These are phyloP conservation scores for Scatophagus argus DNA, from an alignment of 2,113 vertebrate species.

Conservation along the genomic window DNA sequence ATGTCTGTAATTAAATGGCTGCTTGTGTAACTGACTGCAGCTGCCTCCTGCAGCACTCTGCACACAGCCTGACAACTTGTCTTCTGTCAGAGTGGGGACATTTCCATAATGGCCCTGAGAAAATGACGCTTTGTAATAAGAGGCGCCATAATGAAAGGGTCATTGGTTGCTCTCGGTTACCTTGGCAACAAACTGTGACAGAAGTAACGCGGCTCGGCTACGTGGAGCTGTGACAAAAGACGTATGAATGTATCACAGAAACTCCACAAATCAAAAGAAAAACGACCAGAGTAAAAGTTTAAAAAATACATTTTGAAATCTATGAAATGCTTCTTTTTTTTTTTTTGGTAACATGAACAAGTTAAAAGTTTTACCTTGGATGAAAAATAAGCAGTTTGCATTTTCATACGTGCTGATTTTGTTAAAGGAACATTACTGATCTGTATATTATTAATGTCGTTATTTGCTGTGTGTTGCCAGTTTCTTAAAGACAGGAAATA, in stretches of 20 bases:
- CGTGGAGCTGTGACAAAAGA: too few species aligned
- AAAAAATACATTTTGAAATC: neutral
- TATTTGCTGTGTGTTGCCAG: neutral
- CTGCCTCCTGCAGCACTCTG: neutral
- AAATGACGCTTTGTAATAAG: constrained; percentile 54
- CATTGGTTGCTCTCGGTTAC: constrained; percentile 62
- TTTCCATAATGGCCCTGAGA: constrained; percentile 55
- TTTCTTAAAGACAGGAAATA: neutral
- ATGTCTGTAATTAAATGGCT: constrained; percentile 8
- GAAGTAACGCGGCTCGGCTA: constrained; percentile 13
- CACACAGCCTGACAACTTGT: neutral
- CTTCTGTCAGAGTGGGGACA: constrained; percentile 31
- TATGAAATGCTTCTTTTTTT: too few species aligned
- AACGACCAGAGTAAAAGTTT: neutral
- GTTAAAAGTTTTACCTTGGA: neutral
- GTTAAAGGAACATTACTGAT: neutral
- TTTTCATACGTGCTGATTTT: neutral
- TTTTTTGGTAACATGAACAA: neutral
- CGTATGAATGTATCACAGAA: too few species aligned
- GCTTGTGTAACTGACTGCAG: constrained; percentile 24
- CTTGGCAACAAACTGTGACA: constrained; percentile 65
- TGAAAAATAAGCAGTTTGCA: neutral
- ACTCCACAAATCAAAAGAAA: neutral
- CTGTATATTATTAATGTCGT: neutral
- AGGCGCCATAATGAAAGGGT: constrained; percentile 54